Evolutionary conservation across 2,888 invertebrate species (phyloP).

Genomic region (Amblyjoppa proteus): DNA sequence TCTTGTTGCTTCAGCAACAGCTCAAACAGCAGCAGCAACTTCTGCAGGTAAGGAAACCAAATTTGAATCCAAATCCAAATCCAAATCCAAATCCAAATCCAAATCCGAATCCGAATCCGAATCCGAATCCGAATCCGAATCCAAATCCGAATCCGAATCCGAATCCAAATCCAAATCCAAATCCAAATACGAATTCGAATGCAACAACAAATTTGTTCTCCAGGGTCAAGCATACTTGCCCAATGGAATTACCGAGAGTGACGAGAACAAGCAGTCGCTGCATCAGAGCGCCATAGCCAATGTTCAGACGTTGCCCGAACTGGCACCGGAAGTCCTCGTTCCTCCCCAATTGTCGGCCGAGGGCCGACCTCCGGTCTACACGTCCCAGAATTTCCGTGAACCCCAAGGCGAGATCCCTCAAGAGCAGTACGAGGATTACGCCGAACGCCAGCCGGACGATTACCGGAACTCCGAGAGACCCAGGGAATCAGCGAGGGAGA

Average conservation of each 20-base stretch:
- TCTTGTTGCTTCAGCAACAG: conserved; percentile 81
- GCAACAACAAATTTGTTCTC: neutral
- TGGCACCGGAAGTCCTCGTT: conserved; percentile 76
- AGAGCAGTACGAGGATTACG: conserved; percentile 66
- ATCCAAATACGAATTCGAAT: neutral
- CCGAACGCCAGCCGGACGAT: conserved; percentile 62
- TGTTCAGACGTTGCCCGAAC: conserved; percentile 72
- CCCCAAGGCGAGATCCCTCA: conserved; percentile 63
- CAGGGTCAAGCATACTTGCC: conserved; percentile 80
- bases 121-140: neutral
- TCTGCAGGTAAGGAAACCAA: conserved; percentile 77
- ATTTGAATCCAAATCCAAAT: neutral
- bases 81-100: neutral
- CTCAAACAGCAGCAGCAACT: conserved; percentile 81
- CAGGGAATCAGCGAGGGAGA: conserved; percentile 50
- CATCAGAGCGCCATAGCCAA: conserved; percentile 75
- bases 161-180: too few relatives aligned
- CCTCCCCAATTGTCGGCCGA: conserved; percentile 79
- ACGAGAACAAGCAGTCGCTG: conserved; percentile 76
- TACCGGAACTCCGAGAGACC: conserved; percentile 48
- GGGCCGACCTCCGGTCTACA: conserved; percentile 79
- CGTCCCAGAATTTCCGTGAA: conserved; percentile 77
- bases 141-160: neutral
- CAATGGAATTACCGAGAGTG: conserved; percentile 74
- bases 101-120: neutral